Evolutionary conservation across 2,888 invertebrate species (phyloP).

Genomic region (Cheilosia grossa): DNA sequence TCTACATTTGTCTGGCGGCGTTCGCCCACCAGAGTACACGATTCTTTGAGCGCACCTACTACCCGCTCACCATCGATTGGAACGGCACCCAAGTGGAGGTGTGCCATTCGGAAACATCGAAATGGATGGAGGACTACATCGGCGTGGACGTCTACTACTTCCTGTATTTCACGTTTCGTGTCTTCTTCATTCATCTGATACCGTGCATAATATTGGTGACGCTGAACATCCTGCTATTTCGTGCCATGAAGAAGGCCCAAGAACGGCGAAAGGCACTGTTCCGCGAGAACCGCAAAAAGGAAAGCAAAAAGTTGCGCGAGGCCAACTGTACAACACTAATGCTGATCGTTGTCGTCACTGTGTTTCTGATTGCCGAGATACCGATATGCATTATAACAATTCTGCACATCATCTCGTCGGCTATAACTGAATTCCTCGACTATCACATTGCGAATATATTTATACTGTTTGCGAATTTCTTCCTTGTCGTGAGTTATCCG

Average conservation of each 20-base stretch:
- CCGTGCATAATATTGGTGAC: slow-evolving; percentile 95
- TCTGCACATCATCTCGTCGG: slow-evolving; percentile 91
- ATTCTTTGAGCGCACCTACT: slow-evolving; percentile 89
- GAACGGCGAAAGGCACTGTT: slow-evolving; percentile 90
- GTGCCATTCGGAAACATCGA: slow-evolving; percentile 86
- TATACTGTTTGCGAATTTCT: slow-evolving; percentile 94
- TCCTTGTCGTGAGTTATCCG: slow-evolving; percentile 95
- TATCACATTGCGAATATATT: slow-evolving; percentile 91
- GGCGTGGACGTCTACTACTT: slow-evolving; percentile 91
- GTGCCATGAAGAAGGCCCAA: slow-evolving; percentile 93
- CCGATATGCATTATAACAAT: slow-evolving; percentile 92
- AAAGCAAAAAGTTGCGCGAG: slow-evolving; percentile 89
- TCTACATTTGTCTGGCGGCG: slow-evolving; percentile 91
- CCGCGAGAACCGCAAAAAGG: slow-evolving; percentile 90
- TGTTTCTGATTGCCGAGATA: slow-evolving; percentile 92
- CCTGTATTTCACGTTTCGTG: slow-evolving; percentile 92
- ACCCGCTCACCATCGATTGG: slow-evolving; percentile 88
- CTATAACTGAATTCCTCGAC: slow-evolving; percentile 89
- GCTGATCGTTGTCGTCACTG: slow-evolving; percentile 94
- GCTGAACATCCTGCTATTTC: slow-evolving; percentile 93
- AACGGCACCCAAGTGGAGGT: slow-evolving; percentile 87
- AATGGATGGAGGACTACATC: slow-evolving; percentile 88
- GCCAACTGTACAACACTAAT: slow-evolving; percentile 94
- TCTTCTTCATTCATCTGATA: slow-evolving; percentile 94
- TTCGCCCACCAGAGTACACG: slow-evolving; percentile 92